phyloP scores from a whole-genome alignment of 2,888 invertebrate species.

The Pimpla rufipes region DNA sequence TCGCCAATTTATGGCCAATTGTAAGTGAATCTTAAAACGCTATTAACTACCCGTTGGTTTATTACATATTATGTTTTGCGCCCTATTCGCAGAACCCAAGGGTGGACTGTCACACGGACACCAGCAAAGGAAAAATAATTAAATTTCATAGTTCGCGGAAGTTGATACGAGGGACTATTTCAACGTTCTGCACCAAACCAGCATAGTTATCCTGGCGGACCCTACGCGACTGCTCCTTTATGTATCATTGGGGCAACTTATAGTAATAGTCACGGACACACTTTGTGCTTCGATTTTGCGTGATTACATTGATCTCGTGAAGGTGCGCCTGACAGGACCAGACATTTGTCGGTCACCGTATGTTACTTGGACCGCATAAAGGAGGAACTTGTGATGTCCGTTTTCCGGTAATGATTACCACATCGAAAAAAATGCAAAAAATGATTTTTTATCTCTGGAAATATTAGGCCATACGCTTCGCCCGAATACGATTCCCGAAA shows the following conservation, averaged over 20 bases:
- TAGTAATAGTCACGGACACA: not conserved
- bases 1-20: conserved; percentile 16
- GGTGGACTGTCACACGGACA: no score
- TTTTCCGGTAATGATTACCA: no score
- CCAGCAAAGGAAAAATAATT: conserved; percentile 15
- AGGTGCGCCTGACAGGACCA: not conserved
- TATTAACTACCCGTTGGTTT: conserved; percentile 39
- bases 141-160: conserved; percentile 35
- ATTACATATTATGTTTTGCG: conserved; percentile 35
- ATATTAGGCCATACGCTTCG: no score
- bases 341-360: not conserved
- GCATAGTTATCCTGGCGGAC: conserved; percentile 35
- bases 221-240: conserved; percentile 15
- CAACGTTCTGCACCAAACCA: conserved; percentile 18
- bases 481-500: no score
- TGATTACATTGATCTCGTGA: not conserved
- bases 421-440: no score
- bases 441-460: no score
- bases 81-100: conserved; percentile 1
- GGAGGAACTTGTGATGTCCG: not conserved
- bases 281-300: conserved; percentile 5
- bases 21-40: conserved; percentile 27
- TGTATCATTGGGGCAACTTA: conserved; percentile 45
- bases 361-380: no score
- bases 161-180: conserved; percentile 49